Evolutionary conservation across 2,888 invertebrate species (phyloP).

Genomic region (Parnassius smintheus): DNA sequence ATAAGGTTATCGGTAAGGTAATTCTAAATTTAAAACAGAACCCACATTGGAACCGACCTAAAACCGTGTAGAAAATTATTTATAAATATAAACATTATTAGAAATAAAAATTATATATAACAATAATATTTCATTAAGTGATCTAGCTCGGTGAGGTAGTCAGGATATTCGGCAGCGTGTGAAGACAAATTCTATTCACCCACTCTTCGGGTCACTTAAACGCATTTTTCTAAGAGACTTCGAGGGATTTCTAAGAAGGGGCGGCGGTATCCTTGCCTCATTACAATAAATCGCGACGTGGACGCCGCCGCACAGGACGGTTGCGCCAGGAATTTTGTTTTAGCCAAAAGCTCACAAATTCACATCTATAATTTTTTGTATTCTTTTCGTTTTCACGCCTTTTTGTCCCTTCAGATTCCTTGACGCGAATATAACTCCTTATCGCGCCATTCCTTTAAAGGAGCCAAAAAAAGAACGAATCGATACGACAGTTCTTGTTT

Average conservation of each 20-base stretch:
- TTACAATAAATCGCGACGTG: constrained; percentile 75
- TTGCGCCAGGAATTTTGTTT: constrained; percentile 78
- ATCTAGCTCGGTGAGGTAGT: not conserved
- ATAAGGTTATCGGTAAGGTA: no score
- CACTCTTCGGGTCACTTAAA: constrained; percentile 36
- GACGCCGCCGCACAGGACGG: constrained; percentile 81
- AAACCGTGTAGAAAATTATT: not conserved
- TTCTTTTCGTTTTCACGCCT: constrained; percentile 81
- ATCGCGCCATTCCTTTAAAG: constrained; percentile 78
- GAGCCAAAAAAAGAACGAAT: constrained; percentile 65
- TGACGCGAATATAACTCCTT: constrained; percentile 79
- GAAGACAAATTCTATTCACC: constrained; percentile 43
- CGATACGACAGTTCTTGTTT: constrained; percentile 64
- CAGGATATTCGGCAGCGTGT: constrained; percentile 33
- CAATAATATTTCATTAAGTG: no score
- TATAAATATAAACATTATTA: no score
- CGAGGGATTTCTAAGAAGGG: constrained; percentile 70
- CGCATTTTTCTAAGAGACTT: constrained; percentile 67
- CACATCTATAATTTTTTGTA: constrained; percentile 77
- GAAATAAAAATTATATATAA: no score
- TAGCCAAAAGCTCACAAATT: constrained; percentile 80
- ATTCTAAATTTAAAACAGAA: no score
- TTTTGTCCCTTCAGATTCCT: constrained; percentile 75
- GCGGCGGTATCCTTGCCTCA: constrained; percentile 65
- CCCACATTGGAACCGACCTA: no score